Evolutionary conservation across 1,140 invertebrate species (phyloP), one percentile per base, ranked within the genome.

Genomic region (Brachionus calyciflorus): DNA sequence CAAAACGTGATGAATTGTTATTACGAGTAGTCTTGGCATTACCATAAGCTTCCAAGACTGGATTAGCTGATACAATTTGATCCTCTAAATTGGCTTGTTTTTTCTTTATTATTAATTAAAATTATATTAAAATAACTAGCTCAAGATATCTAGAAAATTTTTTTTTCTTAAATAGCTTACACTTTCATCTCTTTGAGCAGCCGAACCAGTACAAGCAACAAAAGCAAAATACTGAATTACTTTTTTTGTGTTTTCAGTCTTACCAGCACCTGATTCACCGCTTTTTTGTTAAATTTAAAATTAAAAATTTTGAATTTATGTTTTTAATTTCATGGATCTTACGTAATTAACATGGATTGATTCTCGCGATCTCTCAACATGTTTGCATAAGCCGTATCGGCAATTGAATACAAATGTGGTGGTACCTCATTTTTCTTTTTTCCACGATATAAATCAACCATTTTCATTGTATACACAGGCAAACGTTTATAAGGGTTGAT

Each of bases 401-500:
- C 96, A 87, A 99, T 95, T 87, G 96, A 95, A 88, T 99, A 99
- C 87, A 99, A 93, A 87, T 99, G 97, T 79, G 97, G 96, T 84
- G 97, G 97, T 81, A 99, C 93, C 89, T 99, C 97, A 89, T 92
- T 97, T 88, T 96, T 92, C 88, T 97, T 94, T 88, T 94, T 94
- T 85, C 96, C 95, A 88, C 94, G 91, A 91, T 98, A 99, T 84
- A 98, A 89, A 86, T 92, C 93, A 82, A 97, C 93, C 84, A 93
- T 96, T 86, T 93, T 91, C 82, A 89, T 88, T 79, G 95, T 98
- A 89, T 99, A 99, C 85, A 99, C 98, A 81, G 97, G 97, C 88
- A 93, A 96, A 82, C 97, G 91, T 89, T 98, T 98, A 91, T 99
- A 99, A 80, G 96, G 96, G 88, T 99, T 99, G 90, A 99, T 97